Base-by-base conservation (phyloP, 1,140 invertebrate genomes). In the Drosophila neocordata region DNA sequence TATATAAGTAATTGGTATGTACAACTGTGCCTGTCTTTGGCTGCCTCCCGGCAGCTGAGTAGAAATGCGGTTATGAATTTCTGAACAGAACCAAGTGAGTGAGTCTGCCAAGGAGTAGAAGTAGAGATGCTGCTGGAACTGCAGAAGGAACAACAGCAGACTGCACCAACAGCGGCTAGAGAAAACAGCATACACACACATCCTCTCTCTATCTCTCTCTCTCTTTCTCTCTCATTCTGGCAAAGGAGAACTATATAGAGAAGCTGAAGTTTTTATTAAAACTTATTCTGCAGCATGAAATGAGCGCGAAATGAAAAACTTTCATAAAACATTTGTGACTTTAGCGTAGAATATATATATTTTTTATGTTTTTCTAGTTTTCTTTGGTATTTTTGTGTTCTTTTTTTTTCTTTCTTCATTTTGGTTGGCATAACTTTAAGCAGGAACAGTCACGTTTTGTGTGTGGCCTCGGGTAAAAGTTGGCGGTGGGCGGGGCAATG, bases 271-370 rank as follows among this genome's bases (percentile, higher is more conserved):
- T 85, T 84, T 79, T 80, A 80, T 85, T 77, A 83, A 85, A 85
- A 85, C 77, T 85, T 85, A 69, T 85, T 62, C 74, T 63, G 48
- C 62, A 53, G 71, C 65, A 74, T 38, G 76, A 67, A 71, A 66
- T 83, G 70, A 77, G 65, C 55, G 71, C 52, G 20, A 77, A 85
- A 85, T 77, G 75, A 51, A 65, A 83, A 84, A 85, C 64, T 85
- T 85, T 85, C 81, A 85, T 85, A 85, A 85, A 85, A 85, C 81
- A 85, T 85, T 85, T 85, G 77, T 85, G 77, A 85, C 81, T 85
- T 85, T 70, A 56, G 35, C 61, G 81, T 77, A 77, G 53, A 56
- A 56, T 56, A 34, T 56, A 77, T 77, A 31, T 55, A 77, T 77
- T 85, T 81, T 84, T 84, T 84, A 83, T 83, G 51, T 48, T 48